Evolutionary conservation across 2,797 vertebrate species (phyloP), one percentile per base, ranked within the genome.

Genomic region (Picus viridis): DNA sequence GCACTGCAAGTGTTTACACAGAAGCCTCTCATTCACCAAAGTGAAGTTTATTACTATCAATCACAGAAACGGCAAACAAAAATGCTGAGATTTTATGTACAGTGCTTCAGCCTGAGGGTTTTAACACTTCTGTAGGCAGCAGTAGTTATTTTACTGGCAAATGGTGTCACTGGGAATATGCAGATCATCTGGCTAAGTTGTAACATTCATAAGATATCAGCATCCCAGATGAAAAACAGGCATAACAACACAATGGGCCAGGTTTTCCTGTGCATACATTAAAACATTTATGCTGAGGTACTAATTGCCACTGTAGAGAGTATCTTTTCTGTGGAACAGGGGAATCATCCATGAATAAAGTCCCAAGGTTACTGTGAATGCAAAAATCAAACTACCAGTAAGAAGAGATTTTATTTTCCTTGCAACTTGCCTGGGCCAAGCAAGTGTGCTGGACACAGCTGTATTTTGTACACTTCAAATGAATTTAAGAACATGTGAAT

Each of bases 61-160:
- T 96, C 94, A 90, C 90, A 83, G 83, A 85, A 93, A 88, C 63
- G 94, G 90, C 90, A 93, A 90, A 92, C 84, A 94, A 80, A 94
- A 96, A 88, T 76, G 87, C 79, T 88, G 93, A 49, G 70, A 88
- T 93, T 96, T 96, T 96, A 95, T 89, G 90, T 68, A 58, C 82
- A 86, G 80, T 92, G 72, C 90, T 96, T 94, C 88, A 93, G 69
- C 86, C 72, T 82, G 79, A 94, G 93, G 68, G 57, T 75, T 92
- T 94, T 94, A 93, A 93, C 67, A 87, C 83, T 93, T 92, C 64
- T 82, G 79, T 61, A 89, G 70, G 76, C 86, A 94, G 89, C 79
- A 90, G 76, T 57, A 95, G 73, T 89, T 94, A 91, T 89, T 96
- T 83, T 78, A 78, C 61, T 90, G 79, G 93, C 84, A 96, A 94